These are phyloP conservation scores for Condylostylus longicornis DNA, from an alignment of 1,140 invertebrate genomes.

Conservation along the genomic window DNA sequence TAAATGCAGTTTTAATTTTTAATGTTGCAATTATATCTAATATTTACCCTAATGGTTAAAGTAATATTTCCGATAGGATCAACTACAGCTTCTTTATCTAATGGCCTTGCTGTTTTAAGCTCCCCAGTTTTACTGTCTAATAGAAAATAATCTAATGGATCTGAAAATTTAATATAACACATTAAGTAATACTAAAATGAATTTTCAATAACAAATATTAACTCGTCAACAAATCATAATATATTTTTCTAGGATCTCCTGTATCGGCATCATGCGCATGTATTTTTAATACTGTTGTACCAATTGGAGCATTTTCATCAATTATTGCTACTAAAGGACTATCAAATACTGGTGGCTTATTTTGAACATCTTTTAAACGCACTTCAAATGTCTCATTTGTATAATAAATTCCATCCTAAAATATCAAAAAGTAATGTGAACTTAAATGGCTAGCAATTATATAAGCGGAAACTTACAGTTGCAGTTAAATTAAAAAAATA, in stretches of 20 bases:
- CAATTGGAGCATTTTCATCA: constrained; percentile 69
- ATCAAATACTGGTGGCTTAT: constrained; percentile 65
- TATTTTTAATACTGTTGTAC: constrained; percentile 62
- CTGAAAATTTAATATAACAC: constrained; percentile 33
- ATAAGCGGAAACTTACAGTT: background rate
- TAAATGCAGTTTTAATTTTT: background rate
- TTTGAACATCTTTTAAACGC: constrained; percentile 65
- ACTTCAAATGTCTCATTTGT: constrained; percentile 57
- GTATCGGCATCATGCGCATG: constrained; percentile 69
- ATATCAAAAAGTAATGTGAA: constrained; percentile 9
- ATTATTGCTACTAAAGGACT: constrained; percentile 65
- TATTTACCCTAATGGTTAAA: constrained; percentile 47
- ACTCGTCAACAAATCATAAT: constrained; percentile 69
- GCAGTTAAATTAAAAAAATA: background rate
- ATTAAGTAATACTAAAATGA: background rate
- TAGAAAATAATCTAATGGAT: constrained; percentile 75
- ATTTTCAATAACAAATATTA: constrained; percentile 28
- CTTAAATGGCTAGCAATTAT: too few relatives aligned
- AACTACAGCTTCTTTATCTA: constrained; percentile 66
- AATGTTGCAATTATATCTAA: background rate
- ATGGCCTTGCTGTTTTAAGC: constrained; percentile 61
- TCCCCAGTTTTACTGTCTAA: constrained; percentile 63
- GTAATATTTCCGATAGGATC: constrained; percentile 64
- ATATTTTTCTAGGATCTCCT: constrained; percentile 58
- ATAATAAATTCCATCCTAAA: constrained; percentile 61